Base-by-base conservation (phyloP, 2,797 vertebrate genomes). In the Neosalanx taihuensis region DNA sequence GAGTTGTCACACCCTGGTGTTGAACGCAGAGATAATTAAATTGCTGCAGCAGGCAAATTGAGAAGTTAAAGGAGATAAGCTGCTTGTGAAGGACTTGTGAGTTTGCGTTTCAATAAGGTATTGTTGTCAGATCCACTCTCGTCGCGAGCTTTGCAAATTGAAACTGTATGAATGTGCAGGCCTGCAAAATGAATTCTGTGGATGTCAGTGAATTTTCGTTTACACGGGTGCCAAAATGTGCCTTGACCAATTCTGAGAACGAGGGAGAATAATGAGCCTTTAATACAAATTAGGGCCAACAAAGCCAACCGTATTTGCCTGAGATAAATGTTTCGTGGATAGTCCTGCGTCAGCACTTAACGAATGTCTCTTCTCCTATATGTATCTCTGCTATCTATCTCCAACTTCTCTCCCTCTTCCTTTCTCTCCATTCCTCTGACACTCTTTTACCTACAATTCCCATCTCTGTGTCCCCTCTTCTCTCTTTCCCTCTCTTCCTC, bases 61-160 rank as follows among this genome's bases (percentile, higher is more conserved):
- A 35, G 29, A 17, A 69, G 30, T 7, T 33, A 46, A 46, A 46
- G 49, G 12, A 80, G 76, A 78, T 85, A 81, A 79, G 35, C 12
- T 53, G 6, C 51, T 79, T 78, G 71, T 46, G 41, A 3, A 74
- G 29, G 74, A 33, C 20, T 71, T 67, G 18, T 68, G 53, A 6
- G 67, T 58, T 57, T 15, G 4, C 58, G 66, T 68, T 53, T 26
- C n/a, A 72, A 13, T 26, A 9, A 67, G 58, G 77, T 59, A 60
- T 49, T 67, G 76, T 10, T 57, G 33, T 64, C 17, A 53, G 29
- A 51, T 60, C 0, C 37, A 29, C 74, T 13, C n/a, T 7, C 17
- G 64, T n/a, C 13, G 31, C 20, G 31, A 56, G 15, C 51, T 31
- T 62, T 69, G 61, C 49, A 78, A 79, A 81, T 35, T 65, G 18